Evolutionary conservation across 2,888 invertebrate genomes (phyloP).

Genomic region (Plagodis pulveraria): DNA sequence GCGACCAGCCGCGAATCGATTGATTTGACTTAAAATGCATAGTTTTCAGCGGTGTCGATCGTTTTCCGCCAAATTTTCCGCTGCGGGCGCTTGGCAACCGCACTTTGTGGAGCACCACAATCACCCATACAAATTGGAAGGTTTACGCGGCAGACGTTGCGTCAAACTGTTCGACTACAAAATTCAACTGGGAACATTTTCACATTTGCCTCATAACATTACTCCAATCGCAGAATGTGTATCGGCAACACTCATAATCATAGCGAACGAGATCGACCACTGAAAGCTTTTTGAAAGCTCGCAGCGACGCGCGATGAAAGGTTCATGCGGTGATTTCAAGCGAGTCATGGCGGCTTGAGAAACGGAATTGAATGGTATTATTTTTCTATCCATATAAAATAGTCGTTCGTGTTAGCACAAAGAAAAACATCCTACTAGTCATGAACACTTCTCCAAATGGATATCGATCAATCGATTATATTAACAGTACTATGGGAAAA

Average conservation of each 20-base stretch:
- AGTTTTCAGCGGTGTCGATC: conserved; percentile 76
- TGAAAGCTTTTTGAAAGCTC: conserved; percentile 83
- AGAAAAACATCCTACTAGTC: conserved; percentile 1
- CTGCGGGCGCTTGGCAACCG: conserved; percentile 76
- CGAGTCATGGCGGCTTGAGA: conserved; percentile 59
- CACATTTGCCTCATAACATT: conserved; percentile 47
- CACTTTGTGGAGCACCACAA: conserved; percentile 62
- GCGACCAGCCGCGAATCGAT: conserved; percentile 76
- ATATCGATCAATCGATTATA: too few species aligned
- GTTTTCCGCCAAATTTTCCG: conserved; percentile 76
- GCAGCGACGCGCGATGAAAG: conserved; percentile 73
- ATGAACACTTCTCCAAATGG: not conserved
- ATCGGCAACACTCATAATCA: conserved; percentile 71
- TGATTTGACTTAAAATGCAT: conserved; percentile 80
- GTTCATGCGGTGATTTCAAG: conserved; percentile 70
- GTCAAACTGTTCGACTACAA: conserved; percentile 43
- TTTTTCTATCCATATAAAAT: conserved; percentile 29
- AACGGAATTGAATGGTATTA: conserved; percentile 50
- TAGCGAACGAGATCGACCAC: conserved; percentile 70
- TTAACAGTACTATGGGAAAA: too few species aligned
- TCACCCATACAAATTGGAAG: conserved; percentile 61
- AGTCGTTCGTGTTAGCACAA: conserved; percentile 12
- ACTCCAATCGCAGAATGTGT: conserved; percentile 58
- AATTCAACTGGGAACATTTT: conserved; percentile 44
- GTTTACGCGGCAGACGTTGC: conserved; percentile 49